These are phyloP conservation scores for Eupithecia dodoneata DNA, from an alignment of 2,888 invertebrate genomes.

Conservation along the genomic window DNA sequence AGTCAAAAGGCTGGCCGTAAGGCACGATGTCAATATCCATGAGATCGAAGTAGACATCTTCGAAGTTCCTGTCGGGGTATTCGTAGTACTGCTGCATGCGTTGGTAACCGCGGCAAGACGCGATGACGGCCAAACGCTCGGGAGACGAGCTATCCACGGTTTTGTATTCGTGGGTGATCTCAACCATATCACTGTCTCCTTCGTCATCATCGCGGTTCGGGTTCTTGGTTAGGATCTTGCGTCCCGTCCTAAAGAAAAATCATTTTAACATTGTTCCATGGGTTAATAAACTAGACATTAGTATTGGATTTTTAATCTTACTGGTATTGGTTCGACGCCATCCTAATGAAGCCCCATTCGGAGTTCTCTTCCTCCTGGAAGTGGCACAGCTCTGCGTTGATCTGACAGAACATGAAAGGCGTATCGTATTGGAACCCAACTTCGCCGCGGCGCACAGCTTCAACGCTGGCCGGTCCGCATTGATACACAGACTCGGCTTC, in stretches of 20 bases:
- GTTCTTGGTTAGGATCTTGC: constrained; percentile 87
- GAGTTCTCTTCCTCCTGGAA: constrained; percentile 88
- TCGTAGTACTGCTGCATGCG: constrained; percentile 86
- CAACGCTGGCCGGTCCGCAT: constrained; percentile 87
- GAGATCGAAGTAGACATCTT: constrained; percentile 87
- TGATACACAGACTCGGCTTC: constrained; percentile 85
- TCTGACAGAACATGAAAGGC: constrained; percentile 89
- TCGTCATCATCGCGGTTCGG: constrained; percentile 85
- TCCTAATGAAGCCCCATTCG: constrained; percentile 87
- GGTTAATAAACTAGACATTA: neutral
- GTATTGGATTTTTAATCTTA: constrained; percentile 63
- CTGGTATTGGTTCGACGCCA: constrained; percentile 87
- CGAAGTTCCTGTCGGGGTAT: constrained; percentile 82
- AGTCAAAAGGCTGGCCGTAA: constrained; percentile 87
- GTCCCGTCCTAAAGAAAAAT: constrained; percentile 83
- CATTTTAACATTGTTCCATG: neutral
- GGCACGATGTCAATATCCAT: constrained; percentile 87
- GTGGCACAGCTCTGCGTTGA: constrained; percentile 90
- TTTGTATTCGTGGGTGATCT: constrained; percentile 87
- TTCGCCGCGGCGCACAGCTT: constrained; percentile 89
- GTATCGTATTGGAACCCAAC: constrained; percentile 90
- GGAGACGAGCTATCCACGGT: constrained; percentile 85
- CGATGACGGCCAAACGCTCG: constrained; percentile 87
- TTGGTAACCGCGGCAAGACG: constrained; percentile 86
- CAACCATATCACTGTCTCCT: constrained; percentile 86